Evolutionary conservation across 2,888 invertebrate species (phyloP).

Genomic region (Andrena bicolor): DNA sequence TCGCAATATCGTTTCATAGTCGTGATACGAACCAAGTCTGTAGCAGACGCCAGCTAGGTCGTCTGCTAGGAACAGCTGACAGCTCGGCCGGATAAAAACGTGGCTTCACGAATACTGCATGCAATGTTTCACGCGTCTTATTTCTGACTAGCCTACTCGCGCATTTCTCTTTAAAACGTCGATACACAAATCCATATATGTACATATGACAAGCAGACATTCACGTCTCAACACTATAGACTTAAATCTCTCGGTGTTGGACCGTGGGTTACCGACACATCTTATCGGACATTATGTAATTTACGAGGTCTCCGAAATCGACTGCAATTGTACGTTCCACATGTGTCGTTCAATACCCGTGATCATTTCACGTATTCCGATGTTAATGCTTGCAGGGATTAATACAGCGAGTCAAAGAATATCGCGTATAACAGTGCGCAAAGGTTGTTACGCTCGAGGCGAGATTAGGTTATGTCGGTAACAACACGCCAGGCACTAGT

Average conservation of each 20-base stretch:
- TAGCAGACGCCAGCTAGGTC: slow-evolving; percentile 72
- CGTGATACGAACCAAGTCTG: slow-evolving; percentile 28
- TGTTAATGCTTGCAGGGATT: background rate
- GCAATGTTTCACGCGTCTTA: background rate
- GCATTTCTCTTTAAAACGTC: background rate
- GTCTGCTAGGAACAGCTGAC: slow-evolving; percentile 79
- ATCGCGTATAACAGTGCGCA: background rate
- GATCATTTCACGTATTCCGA: background rate
- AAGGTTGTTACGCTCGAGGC: background rate
- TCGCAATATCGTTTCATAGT: background rate
- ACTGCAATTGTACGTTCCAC: background rate
- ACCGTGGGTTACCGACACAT: slow-evolving; percentile 44
- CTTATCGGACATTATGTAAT: slow-evolving; percentile 54
- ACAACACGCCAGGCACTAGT: background rate
- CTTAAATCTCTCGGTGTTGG: background rate
- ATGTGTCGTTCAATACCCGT: background rate
- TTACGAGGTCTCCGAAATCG: slow-evolving; percentile 1
- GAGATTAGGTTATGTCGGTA: slow-evolving; percentile 57
- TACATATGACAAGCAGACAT: background rate
- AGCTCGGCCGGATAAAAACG: slow-evolving; percentile 39
- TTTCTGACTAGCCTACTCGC: background rate
- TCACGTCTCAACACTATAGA: background rate
- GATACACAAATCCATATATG: background rate
- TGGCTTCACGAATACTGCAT: slow-evolving; percentile 12
- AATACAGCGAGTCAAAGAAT: background rate